phyloP scores from a whole-genome alignment of 2,888 invertebrate species.

The Selenia dentaria region DNA sequence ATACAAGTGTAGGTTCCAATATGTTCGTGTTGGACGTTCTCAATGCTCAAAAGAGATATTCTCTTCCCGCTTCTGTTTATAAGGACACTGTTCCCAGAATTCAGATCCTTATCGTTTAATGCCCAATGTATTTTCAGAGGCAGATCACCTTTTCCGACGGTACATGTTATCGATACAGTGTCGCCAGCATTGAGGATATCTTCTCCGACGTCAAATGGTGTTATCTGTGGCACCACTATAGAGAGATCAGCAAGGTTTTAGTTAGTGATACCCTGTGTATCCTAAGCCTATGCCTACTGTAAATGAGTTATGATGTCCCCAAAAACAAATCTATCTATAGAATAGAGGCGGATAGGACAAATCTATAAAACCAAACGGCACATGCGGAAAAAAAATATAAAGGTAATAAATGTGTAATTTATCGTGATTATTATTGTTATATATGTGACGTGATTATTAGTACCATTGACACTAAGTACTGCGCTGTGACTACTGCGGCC shows the following conservation, averaged over 20 bases:
- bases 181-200: constrained; percentile 89
- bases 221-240: constrained; percentile 88
- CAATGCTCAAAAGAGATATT: constrained; percentile 80
- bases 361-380: background rate
- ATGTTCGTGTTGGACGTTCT: constrained; percentile 83
- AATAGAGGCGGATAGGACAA: background rate
- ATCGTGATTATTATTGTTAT: no score
- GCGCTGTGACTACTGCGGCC: constrained; percentile 86
- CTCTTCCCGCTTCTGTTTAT: constrained; percentile 53
- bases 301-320: background rate
- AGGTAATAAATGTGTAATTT: no score
- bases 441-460: constrained; percentile 1
- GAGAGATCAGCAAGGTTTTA: background rate
- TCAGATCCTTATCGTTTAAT: constrained; percentile 83
- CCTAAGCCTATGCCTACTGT: no score
- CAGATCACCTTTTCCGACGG: constrained; percentile 88
- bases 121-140: constrained; percentile 89
- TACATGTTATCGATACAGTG: constrained; percentile 87
- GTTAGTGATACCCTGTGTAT: background rate
- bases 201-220: constrained; percentile 89
- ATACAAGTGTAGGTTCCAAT: constrained; percentile 86
- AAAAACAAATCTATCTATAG: background rate
- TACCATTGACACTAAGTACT: constrained; percentile 88
- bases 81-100: constrained; percentile 46
- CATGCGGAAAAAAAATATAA: constrained; percentile 19